A percentile compares a stretch with the other conserved stretches of the same genome.
phyloP scores from a whole-genome alignment of 2,888 invertebrate genomes.

The Chymomyza amoena region DNA sequence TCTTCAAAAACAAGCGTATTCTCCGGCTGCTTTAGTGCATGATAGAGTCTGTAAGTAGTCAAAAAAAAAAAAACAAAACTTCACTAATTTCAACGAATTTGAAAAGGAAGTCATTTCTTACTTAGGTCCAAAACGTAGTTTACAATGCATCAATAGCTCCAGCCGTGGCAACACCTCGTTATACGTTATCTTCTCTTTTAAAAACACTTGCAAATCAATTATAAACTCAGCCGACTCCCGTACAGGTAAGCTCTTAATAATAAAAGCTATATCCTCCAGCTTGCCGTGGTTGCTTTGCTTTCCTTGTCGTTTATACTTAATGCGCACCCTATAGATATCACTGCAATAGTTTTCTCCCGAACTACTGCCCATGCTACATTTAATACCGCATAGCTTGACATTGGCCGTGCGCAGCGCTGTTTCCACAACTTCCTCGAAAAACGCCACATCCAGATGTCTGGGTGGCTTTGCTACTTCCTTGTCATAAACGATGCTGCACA shows the following conservation, averaged over 20 bases:
- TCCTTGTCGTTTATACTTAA: slow-evolving; percentile 24
- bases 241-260: slow-evolving; percentile 14
- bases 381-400: slow-evolving; percentile 42
- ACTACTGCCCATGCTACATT: slow-evolving; percentile 61
- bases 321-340: slow-evolving; percentile 66
- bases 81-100: too few relatives aligned
- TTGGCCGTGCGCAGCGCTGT: slow-evolving; percentile 56
- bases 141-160: slow-evolving; percentile 74
- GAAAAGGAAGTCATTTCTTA: slow-evolving; percentile 17
- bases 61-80: not conserved
- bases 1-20: slow-evolving; percentile 73
- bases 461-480: slow-evolving; percentile 48
- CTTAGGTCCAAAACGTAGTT: slow-evolving; percentile 69
- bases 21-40: slow-evolving; percentile 59
- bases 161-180: slow-evolving; percentile 76
- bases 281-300: too few relatives aligned
- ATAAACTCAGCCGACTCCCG: slow-evolving; percentile 56
- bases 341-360: slow-evolving; percentile 76
- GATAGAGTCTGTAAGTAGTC: slow-evolving; percentile 61
- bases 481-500: slow-evolving; percentile 62
- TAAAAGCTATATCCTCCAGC: too few relatives aligned
- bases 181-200: slow-evolving; percentile 78
- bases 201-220: slow-evolving; percentile 78
- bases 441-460: slow-evolving; percentile 54
- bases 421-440: slow-evolving; percentile 69